Evolutionary conservation across 2,888 invertebrate genomes (phyloP), one percentile per base, ranked within the genome.

Genomic region (Trissoscelio sp.): DNA sequence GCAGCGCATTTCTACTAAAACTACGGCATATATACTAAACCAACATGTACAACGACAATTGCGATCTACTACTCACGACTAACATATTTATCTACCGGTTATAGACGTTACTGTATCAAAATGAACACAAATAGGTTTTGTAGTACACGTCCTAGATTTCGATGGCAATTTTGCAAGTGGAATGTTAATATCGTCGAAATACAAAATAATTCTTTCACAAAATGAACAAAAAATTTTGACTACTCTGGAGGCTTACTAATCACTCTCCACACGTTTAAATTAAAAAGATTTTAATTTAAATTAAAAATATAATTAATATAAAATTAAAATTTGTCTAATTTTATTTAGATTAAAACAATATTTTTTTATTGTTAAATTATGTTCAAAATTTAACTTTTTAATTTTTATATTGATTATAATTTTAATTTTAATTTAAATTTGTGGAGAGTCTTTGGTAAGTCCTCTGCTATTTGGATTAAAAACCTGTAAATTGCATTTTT

Each of bases 71-170:
- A 28, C 66, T 66, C 39, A 75, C 66, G 66, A 66, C 55, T 74
- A 42, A 66, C 66, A 51, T 66, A 60, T 67, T 77, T 69, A 67
- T 69, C 58, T 37, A 39, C 22, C 16, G 28, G 42, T 60, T 77
- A 66, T 66, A 67, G 44, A 60, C 34, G 48, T 66, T 66, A 20
- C 24, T 18, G 34, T 70, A 60, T 51, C 58, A 48, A 48, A 73
- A 53, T 39, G 73, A 74, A 48, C 57, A 57, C 18, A 66, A 74
- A 74, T 46, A 74, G 20, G 7, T 53, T 62, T 44, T 16, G n/a
- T 12, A 24, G 14, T 18, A 12, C 31, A 16, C 20, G 51, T 11
- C 44, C 16, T 22, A 39, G 7, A 20, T 51, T 37, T 22, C 20
- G 34, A 48, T 64, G 18, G 48, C 3, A 28, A 12, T 22, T 64